Percentiles rank a stretch among this genome's conserved stretches.
Evolutionary conservation across 2,888 invertebrate genomes (phyloP).

Genomic region (Mesoligia furuncula): DNA sequence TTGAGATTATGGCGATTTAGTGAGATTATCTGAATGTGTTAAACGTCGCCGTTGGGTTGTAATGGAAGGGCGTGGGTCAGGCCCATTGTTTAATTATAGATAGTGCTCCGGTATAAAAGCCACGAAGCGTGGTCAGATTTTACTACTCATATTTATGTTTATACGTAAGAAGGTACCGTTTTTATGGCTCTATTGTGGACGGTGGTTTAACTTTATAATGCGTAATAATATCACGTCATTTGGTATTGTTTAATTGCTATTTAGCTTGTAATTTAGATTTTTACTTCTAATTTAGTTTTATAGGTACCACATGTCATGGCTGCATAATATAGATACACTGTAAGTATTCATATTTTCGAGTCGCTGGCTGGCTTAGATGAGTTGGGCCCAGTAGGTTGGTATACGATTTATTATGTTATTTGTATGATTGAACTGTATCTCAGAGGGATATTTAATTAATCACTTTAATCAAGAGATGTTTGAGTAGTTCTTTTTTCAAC

Average conservation of each 20-base stretch:
- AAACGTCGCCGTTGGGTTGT: slow-evolving; percentile 84
- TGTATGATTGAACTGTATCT: background rate
- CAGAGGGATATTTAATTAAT: background rate
- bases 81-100: slow-evolving; percentile 87
- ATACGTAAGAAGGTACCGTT: slow-evolving; percentile 68
- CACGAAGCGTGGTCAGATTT: slow-evolving; percentile 72
- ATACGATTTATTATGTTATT: background rate
- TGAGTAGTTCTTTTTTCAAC: slow-evolving; percentile 7
- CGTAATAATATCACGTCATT: slow-evolving; percentile 63
- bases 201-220: slow-evolving; percentile 66
- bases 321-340: too few species aligned
- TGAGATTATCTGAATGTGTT: slow-evolving; percentile 89
- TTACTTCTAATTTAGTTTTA: slow-evolving; percentile 16
- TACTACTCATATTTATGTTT: slow-evolving; percentile 74
- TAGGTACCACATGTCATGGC: background rate
- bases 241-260: slow-evolving; percentile 61
- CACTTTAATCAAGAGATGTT: background rate
- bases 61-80: slow-evolving; percentile 82
- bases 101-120: slow-evolving; percentile 79
- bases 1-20: slow-evolving; percentile 87
- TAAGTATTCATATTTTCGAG: background rate
- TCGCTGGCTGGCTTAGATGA: background rate
- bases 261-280: slow-evolving; percentile 56
- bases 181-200: slow-evolving; percentile 68
- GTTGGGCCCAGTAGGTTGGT: too few species aligned